Evolutionary conservation across 2,797 vertebrate genomes (phyloP), one percentile per base, ranked within the genome.

Genomic region (Gallirallus australis): DNA sequence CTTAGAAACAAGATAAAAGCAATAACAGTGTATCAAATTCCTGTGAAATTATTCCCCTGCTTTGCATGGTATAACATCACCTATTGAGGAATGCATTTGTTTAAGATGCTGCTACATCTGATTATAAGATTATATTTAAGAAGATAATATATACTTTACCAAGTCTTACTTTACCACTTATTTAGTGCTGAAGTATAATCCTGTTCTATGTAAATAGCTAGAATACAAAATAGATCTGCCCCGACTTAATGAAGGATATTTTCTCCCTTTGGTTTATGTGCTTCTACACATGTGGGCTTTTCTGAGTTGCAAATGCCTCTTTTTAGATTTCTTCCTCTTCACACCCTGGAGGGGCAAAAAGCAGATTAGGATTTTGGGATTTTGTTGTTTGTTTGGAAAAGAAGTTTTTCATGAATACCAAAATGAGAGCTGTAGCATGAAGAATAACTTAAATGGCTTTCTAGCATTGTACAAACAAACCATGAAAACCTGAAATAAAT

Each of bases 81-180:
- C 94, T 94, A 86, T 79, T 80, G 75, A 95, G 42, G 85, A 94
- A 93, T 57, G 28, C 52, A 89, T 95, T 96, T 97, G 94, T 97
- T 97, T 95, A 97, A 96, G 91, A 96, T 70, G 53, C 77, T 96
- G 75, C 82, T 97, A 97, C 94, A 96, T 97, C 95, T 96, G 94
- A 97, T 96, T 96, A 96, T 94, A 92, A 96, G 96, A 96, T 97
- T 97, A 97, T 83, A 31, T 77, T 97, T 97, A 96, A 96, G 95
- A 94, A 96, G 95, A 95, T 97, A 96, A 96, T 97, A 86, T 89
- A 94, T 92, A 90, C 81, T 97, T 95, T 96, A 77, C 57, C 64
- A 89, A 93, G 77, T 79, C 88, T 92, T 96, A 89, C 64, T 97
- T 97, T 93, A 89, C 53, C 75, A 95, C 39, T 95, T 92, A 93